Base-by-base conservation (phyloP, 2,113 vertebrate genomes). In the Trinectes maculatus region DNA sequence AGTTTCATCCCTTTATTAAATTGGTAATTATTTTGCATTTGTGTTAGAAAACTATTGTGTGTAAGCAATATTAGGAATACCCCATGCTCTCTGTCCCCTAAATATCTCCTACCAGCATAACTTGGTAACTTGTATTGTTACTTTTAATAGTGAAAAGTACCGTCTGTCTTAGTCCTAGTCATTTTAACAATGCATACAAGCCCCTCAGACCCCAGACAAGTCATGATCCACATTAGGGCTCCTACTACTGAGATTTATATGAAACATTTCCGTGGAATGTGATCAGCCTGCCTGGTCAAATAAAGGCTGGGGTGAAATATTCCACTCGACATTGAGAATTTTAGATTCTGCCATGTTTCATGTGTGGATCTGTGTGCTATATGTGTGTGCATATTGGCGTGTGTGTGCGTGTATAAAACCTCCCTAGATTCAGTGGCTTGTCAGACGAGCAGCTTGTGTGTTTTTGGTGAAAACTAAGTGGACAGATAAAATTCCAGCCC, bases 401-500 rank as follows among this genome's bases (percentile, higher is more conserved):
- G 21, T 28, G n/a, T 46, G 33, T 40, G 15, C 34, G 36, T 43
- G 52, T 8, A 31, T 1, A 58, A 8, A 54, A 37, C 43, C 26
- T 69, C 44, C 40, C 10, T 21, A 36, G 58, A 39, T 73, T 39
- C 55, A 56, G 16, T 46, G 46, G 19, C 74, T 51, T 52, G 52
- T 83, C 79, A 74, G 34, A 69, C 54, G 31, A 47, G 48, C 58
- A 47, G 55, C n/a, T 21, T 74, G 70, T 68, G 48, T 53, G 31
- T 47, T 81, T 73, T 42, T 64, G 26, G 24, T 71, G 19, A 19
- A 70, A 69, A 33, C 43, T 56, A 57, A 77, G 67, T 76, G 34
- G 64, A 74, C 79, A 83, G 82, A 80, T 78, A 56, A 75, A 67
- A 55, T 66, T 73, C 60, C 34, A 61, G 28, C 68, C 77, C 61